Conservation (phyloP, 2,888 invertebrate genomes). For the Cynaeus angustus region DNA sequence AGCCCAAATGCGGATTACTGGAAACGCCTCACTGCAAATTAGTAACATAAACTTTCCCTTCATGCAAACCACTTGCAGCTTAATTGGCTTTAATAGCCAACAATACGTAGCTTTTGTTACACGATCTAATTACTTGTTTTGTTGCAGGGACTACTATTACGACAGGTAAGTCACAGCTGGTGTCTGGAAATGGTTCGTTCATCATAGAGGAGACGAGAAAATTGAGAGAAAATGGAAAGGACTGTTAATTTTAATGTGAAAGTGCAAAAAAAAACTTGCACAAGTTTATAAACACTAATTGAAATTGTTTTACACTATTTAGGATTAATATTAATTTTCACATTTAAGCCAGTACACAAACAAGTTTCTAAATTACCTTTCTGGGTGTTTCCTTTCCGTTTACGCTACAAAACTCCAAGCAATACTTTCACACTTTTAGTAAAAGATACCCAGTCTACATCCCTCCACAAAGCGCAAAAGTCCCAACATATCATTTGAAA, state of each 20-base stretch:
- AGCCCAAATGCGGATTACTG: background rate
- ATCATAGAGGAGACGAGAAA: background rate
- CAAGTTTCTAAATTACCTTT: no score
- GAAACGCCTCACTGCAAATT: slow-evolving; percentile 15
- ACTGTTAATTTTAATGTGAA: no score
- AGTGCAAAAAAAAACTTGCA: no score
- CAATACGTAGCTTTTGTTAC: slow-evolving; percentile 22
- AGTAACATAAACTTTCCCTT: slow-evolving; percentile 28
- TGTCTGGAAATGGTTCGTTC: slow-evolving; percentile 11
- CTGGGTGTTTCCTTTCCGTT: no score
- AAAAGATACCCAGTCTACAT: background rate
- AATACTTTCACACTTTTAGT: background rate
- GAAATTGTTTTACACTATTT: no score
- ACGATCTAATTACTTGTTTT: slow-evolving; percentile 63
- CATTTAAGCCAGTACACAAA: no score
- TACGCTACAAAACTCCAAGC: no score
- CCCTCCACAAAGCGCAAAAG: background rate
- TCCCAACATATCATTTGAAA: slow-evolving; percentile 1
- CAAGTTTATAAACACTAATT: no score
- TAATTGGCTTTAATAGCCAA: slow-evolving; percentile 47
- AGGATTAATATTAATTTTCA: no score
- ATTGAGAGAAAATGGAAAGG: no score
- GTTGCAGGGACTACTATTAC: slow-evolving; percentile 81
- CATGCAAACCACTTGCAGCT: slow-evolving; percentile 52
- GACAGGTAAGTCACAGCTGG: slow-evolving; percentile 75